These are phyloP conservation scores for Macropis europaea DNA, from an alignment of 2,888 invertebrate species.

Conservation along the genomic window DNA sequence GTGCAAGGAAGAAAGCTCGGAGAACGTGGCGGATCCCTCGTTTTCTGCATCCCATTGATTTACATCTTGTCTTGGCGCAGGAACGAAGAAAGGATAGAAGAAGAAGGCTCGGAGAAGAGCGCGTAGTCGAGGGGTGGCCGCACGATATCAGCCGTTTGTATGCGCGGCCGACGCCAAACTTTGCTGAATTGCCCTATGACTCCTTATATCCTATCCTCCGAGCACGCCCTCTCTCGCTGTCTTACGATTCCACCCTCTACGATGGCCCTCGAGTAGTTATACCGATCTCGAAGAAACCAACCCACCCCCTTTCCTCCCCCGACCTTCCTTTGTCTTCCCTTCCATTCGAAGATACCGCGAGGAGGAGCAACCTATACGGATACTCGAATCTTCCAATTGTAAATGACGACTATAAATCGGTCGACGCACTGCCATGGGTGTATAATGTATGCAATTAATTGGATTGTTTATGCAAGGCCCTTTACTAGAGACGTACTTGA, in stretches of 20 bases:
- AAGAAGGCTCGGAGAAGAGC: conserved; percentile 45
- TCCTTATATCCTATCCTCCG: conserved; percentile 71
- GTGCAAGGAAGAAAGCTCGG: conserved; percentile 36
- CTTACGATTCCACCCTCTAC: conserved; percentile 55
- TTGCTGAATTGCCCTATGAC: conserved; percentile 79
- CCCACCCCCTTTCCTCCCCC: conserved; percentile 3
- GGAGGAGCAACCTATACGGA: conserved; percentile 26
- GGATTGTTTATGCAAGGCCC: not conserved
- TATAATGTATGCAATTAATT: not conserved
- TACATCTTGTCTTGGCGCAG: conserved; percentile 76
- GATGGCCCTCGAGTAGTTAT: conserved; percentile 59
- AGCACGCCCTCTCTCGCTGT: conserved; percentile 45
- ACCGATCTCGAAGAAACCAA: conserved; percentile 67
- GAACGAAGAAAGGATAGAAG: conserved; percentile 55
- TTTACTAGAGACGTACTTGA: too few relatives aligned
- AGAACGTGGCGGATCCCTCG: conserved; percentile 65
- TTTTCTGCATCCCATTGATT: conserved; percentile 76
- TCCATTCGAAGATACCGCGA: conserved; percentile 15
- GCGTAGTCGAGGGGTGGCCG: conserved; percentile 55
- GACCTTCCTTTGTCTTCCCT: not conserved
- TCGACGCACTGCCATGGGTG: conserved; percentile 7
- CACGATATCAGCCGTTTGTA: conserved; percentile 79
- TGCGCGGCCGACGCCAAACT: conserved; percentile 78
- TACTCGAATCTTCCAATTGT: conserved; percentile 42
- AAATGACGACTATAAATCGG: conserved; percentile 43